Conservation (phyloP, 2,113 vertebrate genomes). For the Promerops cafer region DNA sequence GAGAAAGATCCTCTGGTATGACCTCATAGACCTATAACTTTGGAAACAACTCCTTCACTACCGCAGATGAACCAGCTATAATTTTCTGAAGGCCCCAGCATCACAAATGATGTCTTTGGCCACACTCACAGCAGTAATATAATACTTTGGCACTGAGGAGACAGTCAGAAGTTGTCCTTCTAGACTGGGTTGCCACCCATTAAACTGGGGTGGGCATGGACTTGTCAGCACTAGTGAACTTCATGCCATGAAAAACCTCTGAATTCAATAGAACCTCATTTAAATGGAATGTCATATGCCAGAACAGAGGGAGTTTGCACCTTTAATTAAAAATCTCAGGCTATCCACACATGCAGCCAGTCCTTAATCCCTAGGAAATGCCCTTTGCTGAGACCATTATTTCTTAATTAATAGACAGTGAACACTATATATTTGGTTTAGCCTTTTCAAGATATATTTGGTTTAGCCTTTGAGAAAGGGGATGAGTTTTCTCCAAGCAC, state of each 20-base stretch:
- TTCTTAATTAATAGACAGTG: conserved; percentile 13
- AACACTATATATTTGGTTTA: background rate
- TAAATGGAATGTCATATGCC: background rate
- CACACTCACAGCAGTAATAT: background rate
- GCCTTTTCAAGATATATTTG: background rate
- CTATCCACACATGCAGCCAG: background rate
- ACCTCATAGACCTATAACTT: background rate
- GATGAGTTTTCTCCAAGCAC: background rate
- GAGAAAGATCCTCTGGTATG: background rate
- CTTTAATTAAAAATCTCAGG: conserved; percentile 51
- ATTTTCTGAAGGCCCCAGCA: background rate
- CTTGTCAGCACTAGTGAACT: background rate
- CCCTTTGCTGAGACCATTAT: background rate
- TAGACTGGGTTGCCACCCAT: background rate
- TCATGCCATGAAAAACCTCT: background rate
- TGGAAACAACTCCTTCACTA: background rate
- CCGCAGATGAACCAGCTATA: background rate
- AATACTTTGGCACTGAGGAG: background rate
- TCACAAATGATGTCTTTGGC: background rate
- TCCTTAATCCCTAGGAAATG: conserved; percentile 4
- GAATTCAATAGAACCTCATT: conserved; percentile 6
- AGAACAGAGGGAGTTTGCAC: background rate
- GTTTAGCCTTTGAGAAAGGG: background rate
- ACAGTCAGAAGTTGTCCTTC: background rate
- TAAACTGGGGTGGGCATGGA: background rate